A percentile compares a stretch with the other conserved stretches of the same genome.
These are phyloP conservation scores for Noctua fimbriata DNA, from an alignment of 2,888 invertebrate genomes.

Conservation along the genomic window DNA sequence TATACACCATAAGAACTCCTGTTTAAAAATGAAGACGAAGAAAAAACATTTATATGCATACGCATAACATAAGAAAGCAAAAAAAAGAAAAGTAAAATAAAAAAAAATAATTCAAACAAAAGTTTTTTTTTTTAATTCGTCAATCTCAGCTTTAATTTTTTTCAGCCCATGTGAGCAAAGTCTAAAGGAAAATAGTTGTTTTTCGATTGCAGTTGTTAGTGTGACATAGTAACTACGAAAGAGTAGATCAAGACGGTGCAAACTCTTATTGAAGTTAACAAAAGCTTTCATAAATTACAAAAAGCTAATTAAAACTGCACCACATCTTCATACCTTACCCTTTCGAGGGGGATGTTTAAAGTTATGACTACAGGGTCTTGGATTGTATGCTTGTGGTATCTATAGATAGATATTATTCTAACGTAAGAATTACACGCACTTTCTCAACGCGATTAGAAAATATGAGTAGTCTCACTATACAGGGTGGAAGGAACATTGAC, in stretches of 20 bases:
- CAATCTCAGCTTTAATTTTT: neutral
- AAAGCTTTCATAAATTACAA: conserved; percentile 37
- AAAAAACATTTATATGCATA: neutral
- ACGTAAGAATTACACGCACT: neutral
- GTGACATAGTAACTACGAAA: neutral
- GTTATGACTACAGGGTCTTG: conserved; percentile 27
- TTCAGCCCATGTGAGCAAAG: neutral
- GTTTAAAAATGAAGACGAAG: neutral
- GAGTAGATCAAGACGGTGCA: neutral
- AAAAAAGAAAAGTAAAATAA: neutral
- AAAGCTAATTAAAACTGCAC: conserved; percentile 52
- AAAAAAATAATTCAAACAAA: neutral
- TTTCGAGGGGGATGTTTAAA: conserved; percentile 29
- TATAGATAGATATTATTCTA: neutral
- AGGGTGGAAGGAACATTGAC: neutral
- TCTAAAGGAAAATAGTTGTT: neutral
- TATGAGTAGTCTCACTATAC: neutral
- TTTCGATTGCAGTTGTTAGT: neutral
- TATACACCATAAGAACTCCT: neutral
- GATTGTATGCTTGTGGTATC: conserved; percentile 6
- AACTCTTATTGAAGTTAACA: conserved; percentile 3
- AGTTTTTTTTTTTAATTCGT: neutral
- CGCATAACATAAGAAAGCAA: no score
- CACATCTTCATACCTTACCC: conserved; percentile 36
- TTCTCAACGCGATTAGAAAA: neutral